These are phyloP conservation scores for Drosophila yakuba DNA, from an alignment of 1,140 invertebrate species.

Conservation along the genomic window DNA sequence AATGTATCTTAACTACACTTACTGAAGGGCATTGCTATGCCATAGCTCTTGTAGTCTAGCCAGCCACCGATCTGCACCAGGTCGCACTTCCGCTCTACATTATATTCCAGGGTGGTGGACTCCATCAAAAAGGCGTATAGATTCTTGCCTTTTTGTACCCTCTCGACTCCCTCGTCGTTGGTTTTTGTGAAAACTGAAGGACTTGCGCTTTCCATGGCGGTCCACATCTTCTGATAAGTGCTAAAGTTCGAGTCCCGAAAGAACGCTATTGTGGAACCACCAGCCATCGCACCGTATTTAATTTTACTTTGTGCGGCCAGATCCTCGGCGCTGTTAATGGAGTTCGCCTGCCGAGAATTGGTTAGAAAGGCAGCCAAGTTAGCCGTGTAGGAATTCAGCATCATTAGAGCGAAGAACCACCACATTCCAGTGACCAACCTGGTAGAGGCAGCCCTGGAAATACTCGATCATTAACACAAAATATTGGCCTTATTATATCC, in stretches of 20 bases:
- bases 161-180: conserved; percentile 92
- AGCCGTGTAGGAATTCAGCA: conserved; percentile 98
- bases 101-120: conserved; percentile 96
- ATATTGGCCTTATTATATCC: too few relatives aligned
- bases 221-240: conserved; percentile 87
- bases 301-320: conserved; percentile 95
- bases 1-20: conserved; percentile 31
- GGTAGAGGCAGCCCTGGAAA: conserved; percentile 90
- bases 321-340: conserved; percentile 95
- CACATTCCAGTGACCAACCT: conserved; percentile 94
- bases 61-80: conserved; percentile 96
- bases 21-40: conserved; percentile 89
- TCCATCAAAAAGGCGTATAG: conserved; percentile 98
- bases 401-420: conserved; percentile 99
- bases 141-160: conserved; percentile 90
- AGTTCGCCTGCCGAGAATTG: conserved; percentile 92
- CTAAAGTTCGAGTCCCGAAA: conserved; percentile 86
- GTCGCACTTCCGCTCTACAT: conserved; percentile 95
- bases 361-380: conserved; percentile 98
- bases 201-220: conserved; percentile 90
- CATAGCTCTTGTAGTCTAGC: conserved; percentile 93
- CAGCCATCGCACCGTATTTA: conserved; percentile 92
- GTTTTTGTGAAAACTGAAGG: conserved; percentile 91
- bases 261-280: conserved; percentile 91
- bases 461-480: conserved; percentile 71